These are phyloP conservation scores for Nycticryphes semicollaris DNA, from an alignment of 2,113 vertebrate genomes.

Conservation along the genomic window DNA sequence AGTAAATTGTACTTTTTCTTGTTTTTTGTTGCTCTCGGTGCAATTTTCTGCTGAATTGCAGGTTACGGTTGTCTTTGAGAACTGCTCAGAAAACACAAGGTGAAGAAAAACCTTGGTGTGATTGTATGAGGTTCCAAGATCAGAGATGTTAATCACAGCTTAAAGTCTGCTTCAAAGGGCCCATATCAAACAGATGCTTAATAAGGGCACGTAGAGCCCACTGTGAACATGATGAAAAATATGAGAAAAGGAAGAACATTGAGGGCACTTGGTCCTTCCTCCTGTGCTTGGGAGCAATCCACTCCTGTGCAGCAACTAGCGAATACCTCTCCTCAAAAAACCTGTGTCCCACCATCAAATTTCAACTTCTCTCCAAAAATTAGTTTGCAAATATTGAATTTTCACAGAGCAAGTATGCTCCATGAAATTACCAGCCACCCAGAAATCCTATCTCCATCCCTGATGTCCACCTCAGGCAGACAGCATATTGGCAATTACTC, in stretches of 20 bases:
- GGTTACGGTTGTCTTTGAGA: neutral
- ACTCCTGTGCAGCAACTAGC: neutral
- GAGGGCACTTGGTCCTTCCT: rapidly evolving
- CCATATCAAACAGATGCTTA: neutral
- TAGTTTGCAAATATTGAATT: neutral
- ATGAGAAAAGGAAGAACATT: neutral
- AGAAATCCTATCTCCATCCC: neutral
- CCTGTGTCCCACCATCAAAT: neutral
- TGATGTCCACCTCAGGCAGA: neutral
- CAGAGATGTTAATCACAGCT: neutral
- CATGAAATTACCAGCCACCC: neutral
- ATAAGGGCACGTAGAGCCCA: neutral
- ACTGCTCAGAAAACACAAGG: neutral
- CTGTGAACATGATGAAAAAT: neutral
- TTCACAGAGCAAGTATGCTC: neutral
- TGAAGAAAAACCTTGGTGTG: neutral
- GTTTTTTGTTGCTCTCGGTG: neutral
- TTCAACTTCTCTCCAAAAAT: neutral
- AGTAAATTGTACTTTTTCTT: neutral
- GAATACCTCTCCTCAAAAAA: neutral
- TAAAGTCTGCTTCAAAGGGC: neutral
- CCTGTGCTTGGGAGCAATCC: neutral
- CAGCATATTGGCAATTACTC: neutral
- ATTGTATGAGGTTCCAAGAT: neutral
- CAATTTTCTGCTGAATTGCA: neutral